Percentiles rank a stretch among this genome's conserved stretches.
Evolutionary conservation across 30 jellyfish, hydroid and myxozoan species (phyloP).

Genomic region (Aurelia sp.): DNA sequence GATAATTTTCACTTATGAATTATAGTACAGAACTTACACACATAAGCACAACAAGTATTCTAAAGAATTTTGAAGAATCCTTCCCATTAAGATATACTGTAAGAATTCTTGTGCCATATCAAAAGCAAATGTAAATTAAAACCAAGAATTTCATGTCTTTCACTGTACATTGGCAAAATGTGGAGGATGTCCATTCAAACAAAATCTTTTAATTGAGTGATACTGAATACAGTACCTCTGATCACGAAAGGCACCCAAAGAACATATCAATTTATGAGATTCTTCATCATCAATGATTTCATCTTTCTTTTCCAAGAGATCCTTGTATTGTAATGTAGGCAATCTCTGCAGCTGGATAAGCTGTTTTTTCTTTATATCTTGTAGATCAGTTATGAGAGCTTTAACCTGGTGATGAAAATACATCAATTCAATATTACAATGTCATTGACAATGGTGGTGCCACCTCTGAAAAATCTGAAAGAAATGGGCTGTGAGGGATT

Average conservation of each 20-base stretch:
- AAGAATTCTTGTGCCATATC: no score
- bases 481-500: no score
- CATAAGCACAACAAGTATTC: no score
- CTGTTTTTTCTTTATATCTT: slow-evolving; percentile 7
- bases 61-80: no score
- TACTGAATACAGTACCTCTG: slow-evolving; percentile 31
- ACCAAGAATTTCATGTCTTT: no score
- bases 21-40: no score
- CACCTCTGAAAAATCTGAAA: no score
- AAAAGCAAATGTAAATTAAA: no score
- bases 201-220: neutral
- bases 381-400: neutral
- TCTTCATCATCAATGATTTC: neutral
- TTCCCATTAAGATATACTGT: no score
- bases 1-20: no score
- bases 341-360: slow-evolving; percentile 19
- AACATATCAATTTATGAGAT: neutral
- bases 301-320: neutral
- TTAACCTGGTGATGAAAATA: neutral
- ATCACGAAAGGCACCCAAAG: neutral
- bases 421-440: neutral
- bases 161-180: no score
- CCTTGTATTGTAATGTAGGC: neutral
- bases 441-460: neutral
- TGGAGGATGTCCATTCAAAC: no score